These are phyloP conservation scores for Sarcophaga peregrina DNA, from an alignment of 1,140 invertebrate genomes.

Conservation along the genomic window DNA sequence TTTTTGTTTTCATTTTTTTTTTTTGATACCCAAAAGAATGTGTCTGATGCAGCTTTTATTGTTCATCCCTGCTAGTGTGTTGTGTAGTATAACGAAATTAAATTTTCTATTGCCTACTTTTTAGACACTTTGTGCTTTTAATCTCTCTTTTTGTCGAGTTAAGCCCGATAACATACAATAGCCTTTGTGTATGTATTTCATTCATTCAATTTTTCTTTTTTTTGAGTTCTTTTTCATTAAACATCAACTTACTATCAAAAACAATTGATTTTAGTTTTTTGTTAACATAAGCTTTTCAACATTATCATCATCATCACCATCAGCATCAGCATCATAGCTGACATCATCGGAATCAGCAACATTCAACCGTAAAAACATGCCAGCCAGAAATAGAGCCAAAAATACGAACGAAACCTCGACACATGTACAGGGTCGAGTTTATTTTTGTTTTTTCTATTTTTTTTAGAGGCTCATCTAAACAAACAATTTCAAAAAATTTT, in stretches of 20 bases:
- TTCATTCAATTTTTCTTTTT: not conserved
- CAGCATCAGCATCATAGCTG: not conserved
- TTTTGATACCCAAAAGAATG: no score
- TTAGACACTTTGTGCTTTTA: not conserved
- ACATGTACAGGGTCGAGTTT: not conserved
- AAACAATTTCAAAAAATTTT: slow-evolving; percentile 24
- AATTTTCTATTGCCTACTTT: not conserved
- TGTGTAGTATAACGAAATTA: not conserved
- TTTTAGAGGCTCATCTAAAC: not conserved
- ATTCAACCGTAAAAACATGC: not conserved
- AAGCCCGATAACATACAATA: not conserved
- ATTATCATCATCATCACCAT: not conserved
- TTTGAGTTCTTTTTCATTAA: not conserved
- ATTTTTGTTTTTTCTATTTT: not conserved
- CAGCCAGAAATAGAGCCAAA: not conserved
- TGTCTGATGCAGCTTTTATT: not conserved
- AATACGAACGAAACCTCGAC: slow-evolving; percentile 24
- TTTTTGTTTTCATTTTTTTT: no score
- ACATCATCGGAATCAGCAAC: not conserved
- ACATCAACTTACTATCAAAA: slow-evolving; percentile 29
- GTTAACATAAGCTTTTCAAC: slow-evolving; percentile 35
- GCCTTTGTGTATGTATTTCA: not conserved
- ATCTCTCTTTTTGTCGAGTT: not conserved
- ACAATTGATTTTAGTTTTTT: slow-evolving; percentile 36
- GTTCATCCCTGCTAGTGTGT: not conserved